These are phyloP conservation scores for Brachyopa scutellaris DNA, from an alignment of 2,888 invertebrate genomes.

Conservation along the genomic window DNA sequence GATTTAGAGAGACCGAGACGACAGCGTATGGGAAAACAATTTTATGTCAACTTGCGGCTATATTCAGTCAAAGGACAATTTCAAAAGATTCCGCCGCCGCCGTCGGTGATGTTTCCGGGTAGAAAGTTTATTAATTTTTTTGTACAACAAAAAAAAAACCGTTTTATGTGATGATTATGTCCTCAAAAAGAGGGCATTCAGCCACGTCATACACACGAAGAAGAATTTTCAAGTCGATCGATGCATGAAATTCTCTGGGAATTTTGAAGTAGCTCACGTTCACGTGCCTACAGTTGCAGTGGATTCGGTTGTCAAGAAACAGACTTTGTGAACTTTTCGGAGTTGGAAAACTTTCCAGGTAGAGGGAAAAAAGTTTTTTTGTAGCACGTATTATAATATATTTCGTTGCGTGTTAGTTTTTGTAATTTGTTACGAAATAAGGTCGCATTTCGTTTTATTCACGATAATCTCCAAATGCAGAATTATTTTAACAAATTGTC, in stretches of 20 bases:
- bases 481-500: too few species aligned
- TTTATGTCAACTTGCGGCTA: constrained; percentile 16
- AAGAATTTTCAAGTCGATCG: constrained; percentile 8
- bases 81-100: constrained; percentile 11
- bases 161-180: too few species aligned
- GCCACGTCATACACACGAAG: too few species aligned
- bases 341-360: too few species aligned
- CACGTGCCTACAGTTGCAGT: background rate
- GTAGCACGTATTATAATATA: too few species aligned
- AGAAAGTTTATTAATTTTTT: constrained; percentile 24
- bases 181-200: too few species aligned
- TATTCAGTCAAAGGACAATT: constrained; percentile 13
- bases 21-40: background rate
- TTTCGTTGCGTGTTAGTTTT: too few species aligned
- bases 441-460: too few species aligned
- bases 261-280: background rate
- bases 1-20: background rate
- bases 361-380: too few species aligned
- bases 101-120: background rate
- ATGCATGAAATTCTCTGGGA: background rate
- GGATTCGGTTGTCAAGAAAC: background rate
- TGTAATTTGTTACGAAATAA: too few species aligned
- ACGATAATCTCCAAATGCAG: too few species aligned
- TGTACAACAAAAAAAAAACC: background rate
- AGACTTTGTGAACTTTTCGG: too few species aligned